Evolutionary conservation across 1,140 invertebrate genomes (phyloP).

Genomic region (Lithobius niger): DNA sequence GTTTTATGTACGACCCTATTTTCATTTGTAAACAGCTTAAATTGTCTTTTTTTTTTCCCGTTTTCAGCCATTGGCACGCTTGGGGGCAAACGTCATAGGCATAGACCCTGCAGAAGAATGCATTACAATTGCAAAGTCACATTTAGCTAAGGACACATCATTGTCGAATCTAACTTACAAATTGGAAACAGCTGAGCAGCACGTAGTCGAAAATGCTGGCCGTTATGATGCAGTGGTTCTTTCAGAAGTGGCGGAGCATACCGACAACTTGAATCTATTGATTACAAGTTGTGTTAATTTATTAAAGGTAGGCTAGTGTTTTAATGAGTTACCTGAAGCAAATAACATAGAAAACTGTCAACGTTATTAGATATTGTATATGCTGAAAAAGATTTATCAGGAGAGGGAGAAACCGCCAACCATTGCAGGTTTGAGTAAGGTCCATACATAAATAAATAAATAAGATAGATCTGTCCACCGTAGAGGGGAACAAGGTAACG

Average conservation of each 20-base stretch:
- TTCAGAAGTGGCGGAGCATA: slow-evolving; percentile 89
- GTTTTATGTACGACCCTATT: no score
- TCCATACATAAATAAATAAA: no score
- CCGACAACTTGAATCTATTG: slow-evolving; percentile 59
- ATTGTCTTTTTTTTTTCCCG: no score
- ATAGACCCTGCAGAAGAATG: slow-evolving; percentile 60
- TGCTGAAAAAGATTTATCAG: no score
- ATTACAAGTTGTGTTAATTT: slow-evolving; percentile 51
- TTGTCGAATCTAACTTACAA: slow-evolving; percentile 23
- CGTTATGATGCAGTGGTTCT: slow-evolving; percentile 68
- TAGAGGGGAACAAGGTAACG: no score
- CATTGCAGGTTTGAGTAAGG: no score
- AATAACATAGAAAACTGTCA: no score
- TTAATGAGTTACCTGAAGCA: no score
- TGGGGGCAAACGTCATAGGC: slow-evolving; percentile 70
- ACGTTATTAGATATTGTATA: no score
- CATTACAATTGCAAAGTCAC: slow-evolving; percentile 48
- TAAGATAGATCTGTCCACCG: no score
- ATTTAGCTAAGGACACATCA: slow-evolving; percentile 34
- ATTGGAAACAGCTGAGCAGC: slow-evolving; percentile 41
- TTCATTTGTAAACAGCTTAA: no score
- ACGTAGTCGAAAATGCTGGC: slow-evolving; percentile 33
- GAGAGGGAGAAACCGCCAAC: no score
- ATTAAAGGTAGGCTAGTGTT: slow-evolving; percentile 42
- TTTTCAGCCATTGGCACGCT: slow-evolving; percentile 45